These are phyloP conservation scores for Drosophila repleta DNA, from an alignment of 1,140 invertebrate genomes.

Conservation along the genomic window DNA sequence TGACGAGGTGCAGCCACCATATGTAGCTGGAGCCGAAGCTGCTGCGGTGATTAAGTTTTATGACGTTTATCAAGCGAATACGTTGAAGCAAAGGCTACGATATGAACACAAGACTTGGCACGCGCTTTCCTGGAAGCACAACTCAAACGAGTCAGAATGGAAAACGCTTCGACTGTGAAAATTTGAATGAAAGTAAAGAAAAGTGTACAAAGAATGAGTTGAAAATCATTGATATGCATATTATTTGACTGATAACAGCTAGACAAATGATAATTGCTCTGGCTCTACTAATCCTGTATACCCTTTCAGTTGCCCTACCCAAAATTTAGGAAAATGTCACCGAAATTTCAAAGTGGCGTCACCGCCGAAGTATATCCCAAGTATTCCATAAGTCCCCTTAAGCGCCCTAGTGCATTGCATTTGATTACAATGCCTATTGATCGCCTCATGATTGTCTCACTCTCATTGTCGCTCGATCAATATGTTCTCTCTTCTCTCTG, in stretches of 20 bases:
- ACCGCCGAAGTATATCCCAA: slow-evolving; percentile 49
- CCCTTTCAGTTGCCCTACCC: slow-evolving; percentile 39
- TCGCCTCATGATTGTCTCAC: slow-evolving; percentile 56
- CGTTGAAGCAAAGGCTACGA: slow-evolving; percentile 43
- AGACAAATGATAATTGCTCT: slow-evolving; percentile 79
- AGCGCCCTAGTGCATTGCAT: slow-evolving; percentile 57
- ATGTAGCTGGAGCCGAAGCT: slow-evolving; percentile 10
- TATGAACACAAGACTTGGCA: slow-evolving; percentile 36
- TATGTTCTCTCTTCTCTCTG: slow-evolving; percentile 2
- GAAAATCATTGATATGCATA: slow-evolving; percentile 15
- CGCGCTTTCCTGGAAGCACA: slow-evolving; percentile 65
- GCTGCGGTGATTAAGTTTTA: slow-evolving; percentile 70
- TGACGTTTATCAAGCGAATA: slow-evolving; percentile 62
- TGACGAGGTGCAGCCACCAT: slow-evolving; percentile 25
- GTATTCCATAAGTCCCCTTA: slow-evolving; percentile 31
- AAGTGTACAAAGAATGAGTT: not conserved
- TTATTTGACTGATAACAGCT: slow-evolving; percentile 54
- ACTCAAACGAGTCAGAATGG: not conserved
- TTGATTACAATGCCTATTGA: slow-evolving; percentile 75
- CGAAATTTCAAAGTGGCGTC: slow-evolving; percentile 75
- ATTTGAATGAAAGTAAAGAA: slow-evolving; percentile 34
- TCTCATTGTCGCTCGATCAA: slow-evolving; percentile 37
- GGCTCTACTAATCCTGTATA: slow-evolving; percentile 71
- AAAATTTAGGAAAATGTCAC: slow-evolving; percentile 57
- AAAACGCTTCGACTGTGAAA: slow-evolving; percentile 2